Evolutionary conservation across 2,113 vertebrate species (phyloP), one percentile per base, ranked within the genome.

Genomic region (Dasyurus viverrinus): DNA sequence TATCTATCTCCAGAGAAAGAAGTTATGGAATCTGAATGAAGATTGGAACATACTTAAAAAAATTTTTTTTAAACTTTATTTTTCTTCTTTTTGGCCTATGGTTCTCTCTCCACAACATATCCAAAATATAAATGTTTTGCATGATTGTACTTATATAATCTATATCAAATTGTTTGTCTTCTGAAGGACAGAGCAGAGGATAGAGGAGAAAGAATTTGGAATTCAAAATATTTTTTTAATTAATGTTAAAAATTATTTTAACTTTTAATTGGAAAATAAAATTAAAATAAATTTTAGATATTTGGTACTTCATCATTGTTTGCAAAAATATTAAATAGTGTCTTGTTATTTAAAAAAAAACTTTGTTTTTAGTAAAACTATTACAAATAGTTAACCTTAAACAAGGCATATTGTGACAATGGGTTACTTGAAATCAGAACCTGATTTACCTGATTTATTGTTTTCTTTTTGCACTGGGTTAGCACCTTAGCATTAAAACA

Each of bases 231-330:
- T 84, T 42, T 84, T n/a, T 76, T 84, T 27, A 47, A 93, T 54
- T 91, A 57, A 14, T 53, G 50, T 91, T 93, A 84, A 84, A 68
- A 42, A 42, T 95, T 92, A 53, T 30, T 90, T 97, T 95, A 93
- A 89, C 57, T 42, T 91, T 93, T 93, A 95, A 93, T 8, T 93
- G 96, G 92, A 68, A 89, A 90, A 76, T 68, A 91, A 90, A 96
- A 91, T 42, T 91, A 54, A 47, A 94, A 94, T 91, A 92, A 94
- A 92, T 91, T 19, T 92, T 93, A 91, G 30, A 84, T 90, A 4
- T 46, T 94, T 84, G 16, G 36, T 42, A 68, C 12, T 68, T 84
- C 19, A 84, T 42, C n/a, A 42, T 76, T 76, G 36, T 84, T 42
- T 84, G 7, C 68, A 84, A 42, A 76, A 84, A 23, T 2, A 84